phyloP scores from a whole-genome alignment of 1,140 invertebrate genomes.

The Penaeus japonicus region DNA sequence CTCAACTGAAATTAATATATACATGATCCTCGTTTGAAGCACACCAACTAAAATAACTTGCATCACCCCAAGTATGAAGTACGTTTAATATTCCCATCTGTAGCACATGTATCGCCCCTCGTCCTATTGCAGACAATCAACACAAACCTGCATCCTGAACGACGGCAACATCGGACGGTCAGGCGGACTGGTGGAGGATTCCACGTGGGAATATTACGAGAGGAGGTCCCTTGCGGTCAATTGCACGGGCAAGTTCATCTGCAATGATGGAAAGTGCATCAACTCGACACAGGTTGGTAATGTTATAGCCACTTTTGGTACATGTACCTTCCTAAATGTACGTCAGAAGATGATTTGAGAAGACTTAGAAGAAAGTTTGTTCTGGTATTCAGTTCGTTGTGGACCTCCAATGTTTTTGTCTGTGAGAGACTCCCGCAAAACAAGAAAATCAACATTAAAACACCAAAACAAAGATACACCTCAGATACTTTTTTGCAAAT shows the following conservation, averaged over 20 bases:
- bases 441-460: no score
- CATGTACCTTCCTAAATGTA: not conserved
- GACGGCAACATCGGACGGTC: conserved; percentile 70
- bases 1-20: not conserved
- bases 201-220: conserved; percentile 72
- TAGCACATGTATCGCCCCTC: not conserved
- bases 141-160: conserved; percentile 70
- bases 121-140: conserved; percentile 45
- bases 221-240: conserved; percentile 65
- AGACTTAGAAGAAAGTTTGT: no score
- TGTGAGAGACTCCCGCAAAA: no score
- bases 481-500: not conserved
- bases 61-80: not conserved
- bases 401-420: no score
- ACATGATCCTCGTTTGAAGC: not conserved
- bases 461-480: no score
- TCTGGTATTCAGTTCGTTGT: no score
- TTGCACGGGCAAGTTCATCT: conserved; percentile 68
- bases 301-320: not conserved
- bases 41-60: not conserved
- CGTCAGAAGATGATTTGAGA: no score
- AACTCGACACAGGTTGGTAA: conserved; percentile 64
- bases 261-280: conserved; percentile 72
- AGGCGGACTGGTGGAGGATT: conserved; percentile 66
- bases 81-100: no score